Conservation (phyloP, 2,888 invertebrate species). For the Euclidia mi region DNA sequence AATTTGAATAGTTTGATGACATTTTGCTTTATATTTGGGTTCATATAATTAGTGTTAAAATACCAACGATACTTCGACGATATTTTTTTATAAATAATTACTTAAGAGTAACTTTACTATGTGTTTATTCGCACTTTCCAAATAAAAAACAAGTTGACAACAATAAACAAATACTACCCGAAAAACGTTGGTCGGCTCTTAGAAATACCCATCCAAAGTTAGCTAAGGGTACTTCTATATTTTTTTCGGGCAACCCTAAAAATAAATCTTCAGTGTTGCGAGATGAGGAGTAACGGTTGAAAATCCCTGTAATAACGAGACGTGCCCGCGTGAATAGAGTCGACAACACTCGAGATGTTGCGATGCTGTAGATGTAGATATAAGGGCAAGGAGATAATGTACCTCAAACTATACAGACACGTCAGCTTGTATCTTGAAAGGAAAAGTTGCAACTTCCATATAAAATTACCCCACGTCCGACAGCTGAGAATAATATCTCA, state of each 20-base stretch:
- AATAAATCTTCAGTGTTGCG: constrained; percentile 34
- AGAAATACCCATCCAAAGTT: constrained; percentile 9
- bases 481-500: no score
- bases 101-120: no score
- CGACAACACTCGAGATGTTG: constrained; percentile 60
- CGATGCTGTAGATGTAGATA: constrained; percentile 42
- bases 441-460: no score
- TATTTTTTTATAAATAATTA: no score
- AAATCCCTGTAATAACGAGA: constrained; percentile 55
- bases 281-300: constrained; percentile 29
- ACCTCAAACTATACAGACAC: no score
- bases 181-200: constrained; percentile 7
- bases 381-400: constrained; percentile 40
- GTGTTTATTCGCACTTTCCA: no score
- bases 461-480: no score
- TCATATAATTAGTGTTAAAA: no score
- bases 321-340: constrained; percentile 68
- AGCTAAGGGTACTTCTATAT: constrained; percentile 7
- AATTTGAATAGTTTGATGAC: no score
- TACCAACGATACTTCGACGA: no score
- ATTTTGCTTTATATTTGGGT: no score
- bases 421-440: no score
- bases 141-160: constrained; percentile 5
- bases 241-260: constrained; percentile 44
- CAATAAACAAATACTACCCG: constrained; percentile 10